Percentiles rank a stretch among this genome's conserved stretches.
Evolutionary conservation across 2,888 invertebrate species (phyloP).

Genomic region (Mayetiola destructor): DNA sequence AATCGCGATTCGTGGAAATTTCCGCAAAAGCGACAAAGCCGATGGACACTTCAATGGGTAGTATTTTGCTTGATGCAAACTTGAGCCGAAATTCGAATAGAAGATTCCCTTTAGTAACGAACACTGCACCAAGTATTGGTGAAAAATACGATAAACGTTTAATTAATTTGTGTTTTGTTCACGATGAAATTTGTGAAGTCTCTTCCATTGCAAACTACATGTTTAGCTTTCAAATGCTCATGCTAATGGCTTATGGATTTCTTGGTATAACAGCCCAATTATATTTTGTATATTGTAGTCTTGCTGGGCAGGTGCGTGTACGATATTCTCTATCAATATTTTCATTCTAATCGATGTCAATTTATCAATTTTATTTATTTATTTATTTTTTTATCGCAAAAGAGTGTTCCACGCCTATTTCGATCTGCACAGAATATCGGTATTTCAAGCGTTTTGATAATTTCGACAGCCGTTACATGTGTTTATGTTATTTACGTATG

Average conservation of each 20-base stretch:
- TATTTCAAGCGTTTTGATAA: constrained; percentile 27
- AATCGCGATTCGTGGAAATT: not conserved
- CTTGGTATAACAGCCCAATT: constrained; percentile 34
- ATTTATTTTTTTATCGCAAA: not conserved
- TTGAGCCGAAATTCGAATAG: not conserved
- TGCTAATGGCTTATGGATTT: constrained; percentile 34
- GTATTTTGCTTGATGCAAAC: too few relatives aligned
- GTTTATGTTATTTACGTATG: constrained; percentile 33
- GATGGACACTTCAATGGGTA: not conserved
- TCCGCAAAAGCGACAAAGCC: not conserved
- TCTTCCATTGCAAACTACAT: constrained; percentile 31
- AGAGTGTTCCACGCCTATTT: constrained; percentile 30
- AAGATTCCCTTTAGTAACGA: constrained; percentile 2
- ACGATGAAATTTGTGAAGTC: constrained; percentile 35
- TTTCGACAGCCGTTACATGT: constrained; percentile 32
- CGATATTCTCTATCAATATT: not conserved
- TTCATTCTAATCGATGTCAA: not conserved
- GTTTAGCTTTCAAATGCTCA: constrained; percentile 33
- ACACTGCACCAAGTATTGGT: constrained; percentile 26
- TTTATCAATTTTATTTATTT: not conserved
- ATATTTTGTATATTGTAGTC: constrained; percentile 33
- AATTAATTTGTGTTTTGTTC: constrained; percentile 32
- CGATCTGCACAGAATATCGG: constrained; percentile 30
- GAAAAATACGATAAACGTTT: constrained; percentile 31
- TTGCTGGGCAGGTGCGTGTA: constrained; percentile 27